These are phyloP conservation scores for Paedocypris micromegethes DNA, from an alignment of 2,797 vertebrate species.

Conservation along the genomic window DNA sequence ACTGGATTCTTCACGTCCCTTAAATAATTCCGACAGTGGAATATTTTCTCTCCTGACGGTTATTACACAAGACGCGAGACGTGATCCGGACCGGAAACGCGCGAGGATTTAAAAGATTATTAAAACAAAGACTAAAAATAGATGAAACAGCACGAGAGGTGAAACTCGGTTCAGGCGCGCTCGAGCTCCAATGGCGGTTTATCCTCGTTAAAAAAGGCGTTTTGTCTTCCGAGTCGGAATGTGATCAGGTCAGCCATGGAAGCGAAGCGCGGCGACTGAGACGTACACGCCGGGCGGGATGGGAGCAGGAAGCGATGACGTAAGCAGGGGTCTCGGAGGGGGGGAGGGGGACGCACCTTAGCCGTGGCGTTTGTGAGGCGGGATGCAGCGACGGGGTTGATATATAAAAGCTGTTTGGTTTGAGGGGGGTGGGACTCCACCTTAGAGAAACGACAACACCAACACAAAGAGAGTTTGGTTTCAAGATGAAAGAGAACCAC, in stretches of 20 bases:
- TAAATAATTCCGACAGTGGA: no score
- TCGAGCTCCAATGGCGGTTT: no score
- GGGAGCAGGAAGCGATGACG: constrained; percentile 54
- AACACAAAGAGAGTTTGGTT: constrained; percentile 43
- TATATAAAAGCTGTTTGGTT: constrained; percentile 84
- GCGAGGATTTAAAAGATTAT: no score
- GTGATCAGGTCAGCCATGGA: constrained; percentile 34
- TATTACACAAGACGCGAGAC: no score
- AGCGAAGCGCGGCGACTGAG: constrained; percentile 36
- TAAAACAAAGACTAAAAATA: no score
- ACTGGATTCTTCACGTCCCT: no score
- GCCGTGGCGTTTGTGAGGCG: constrained; percentile 77
- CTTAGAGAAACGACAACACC: constrained; percentile 66
- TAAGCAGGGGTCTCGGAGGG: constrained; percentile 25
- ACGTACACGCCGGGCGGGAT: constrained; percentile 28
- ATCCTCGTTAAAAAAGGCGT: no score
- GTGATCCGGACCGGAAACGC: no score
- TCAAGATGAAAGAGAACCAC: constrained; percentile 29
- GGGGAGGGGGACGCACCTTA: constrained; percentile 69
- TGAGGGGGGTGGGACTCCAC: constrained; percentile 80
- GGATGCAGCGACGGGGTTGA: constrained; percentile 81
- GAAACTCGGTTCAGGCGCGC: no score
- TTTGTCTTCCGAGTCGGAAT: not conserved
- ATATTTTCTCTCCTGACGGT: no score
- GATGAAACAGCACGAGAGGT: no score